A percentile compares a stretch with the other conserved stretches of the same genome.
phyloP scores from a whole-genome alignment of 2,113 vertebrate genomes.

The Crotalus horridus region DNA sequence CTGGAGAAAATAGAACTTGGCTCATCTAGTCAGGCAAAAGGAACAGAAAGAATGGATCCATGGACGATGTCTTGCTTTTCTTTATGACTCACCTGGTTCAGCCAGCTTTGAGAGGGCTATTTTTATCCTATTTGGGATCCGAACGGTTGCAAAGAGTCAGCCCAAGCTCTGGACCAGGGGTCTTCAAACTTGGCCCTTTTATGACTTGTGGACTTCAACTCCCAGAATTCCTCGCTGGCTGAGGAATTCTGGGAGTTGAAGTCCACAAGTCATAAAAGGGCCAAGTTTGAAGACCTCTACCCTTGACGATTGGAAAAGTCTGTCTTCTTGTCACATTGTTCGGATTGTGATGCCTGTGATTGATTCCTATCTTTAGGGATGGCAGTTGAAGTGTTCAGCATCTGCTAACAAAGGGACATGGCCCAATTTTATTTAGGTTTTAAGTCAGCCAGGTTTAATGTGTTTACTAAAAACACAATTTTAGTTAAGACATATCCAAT shows the following conservation, averaged over 20 bases:
- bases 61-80: background rate
- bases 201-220: no score
- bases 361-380: background rate
- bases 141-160: background rate
- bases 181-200: no score
- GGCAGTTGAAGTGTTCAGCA: background rate
- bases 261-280: no score
- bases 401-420: background rate
- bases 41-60: background rate
- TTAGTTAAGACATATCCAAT: background rate
- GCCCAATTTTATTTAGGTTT: background rate
- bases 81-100: background rate
- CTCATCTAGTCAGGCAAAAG: background rate
- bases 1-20: background rate
- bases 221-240: no score
- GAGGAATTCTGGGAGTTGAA: no score
- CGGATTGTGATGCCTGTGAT: background rate
- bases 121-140: background rate
- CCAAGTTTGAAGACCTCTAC: no score
- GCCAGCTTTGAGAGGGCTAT: background rate
- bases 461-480: background rate
- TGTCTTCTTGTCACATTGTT: background rate
- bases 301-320: background rate
- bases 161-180: no score
- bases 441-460: background rate